phyloP scores from a whole-genome alignment of 2,797 vertebrate genomes.

The Fundulus diaphanus region DNA sequence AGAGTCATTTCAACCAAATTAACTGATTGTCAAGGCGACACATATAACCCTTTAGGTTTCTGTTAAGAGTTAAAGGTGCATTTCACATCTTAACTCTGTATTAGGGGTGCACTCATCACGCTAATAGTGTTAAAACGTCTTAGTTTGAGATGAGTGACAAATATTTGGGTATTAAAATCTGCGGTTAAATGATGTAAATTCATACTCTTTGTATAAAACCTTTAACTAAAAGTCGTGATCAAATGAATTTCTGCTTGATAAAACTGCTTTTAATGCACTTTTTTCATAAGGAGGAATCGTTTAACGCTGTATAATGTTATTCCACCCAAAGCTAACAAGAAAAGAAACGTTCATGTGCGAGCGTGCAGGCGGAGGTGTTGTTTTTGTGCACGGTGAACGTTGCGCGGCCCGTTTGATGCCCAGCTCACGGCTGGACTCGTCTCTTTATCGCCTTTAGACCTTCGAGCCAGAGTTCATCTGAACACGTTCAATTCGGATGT shows the following conservation, averaged over 20 bases:
- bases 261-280: slow-evolving; percentile 14
- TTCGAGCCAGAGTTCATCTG: slow-evolving; percentile 14
- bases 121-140: neutral
- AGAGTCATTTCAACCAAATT: neutral
- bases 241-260: neutral
- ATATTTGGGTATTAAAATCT: slow-evolving; percentile 15
- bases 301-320: too few species aligned
- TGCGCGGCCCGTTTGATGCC: slow-evolving; percentile 21
- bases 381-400: slow-evolving; percentile 38
- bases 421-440: slow-evolving; percentile 17
- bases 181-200: slow-evolving; percentile 14
- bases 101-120: neutral
- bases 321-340: slow-evolving; percentile 29
- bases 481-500: slow-evolving; percentile 5
- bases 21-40: neutral
- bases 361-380: slow-evolving; percentile 15
- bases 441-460: slow-evolving; percentile 24
- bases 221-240: slow-evolving; percentile 6
- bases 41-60: neutral
- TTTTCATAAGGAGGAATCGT: too few species aligned
- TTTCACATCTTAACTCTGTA: slow-evolving; percentile 12
- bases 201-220: slow-evolving; percentile 18
- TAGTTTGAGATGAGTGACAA: slow-evolving; percentile 11
- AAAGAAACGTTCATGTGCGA: neutral
- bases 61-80: slow-evolving; percentile 30